A percentile compares a stretch with the other conserved stretches of the same genome.
These are phyloP conservation scores for Tiaroga cobitis DNA, from an alignment of 2,797 vertebrate species.

Conservation along the genomic window DNA sequence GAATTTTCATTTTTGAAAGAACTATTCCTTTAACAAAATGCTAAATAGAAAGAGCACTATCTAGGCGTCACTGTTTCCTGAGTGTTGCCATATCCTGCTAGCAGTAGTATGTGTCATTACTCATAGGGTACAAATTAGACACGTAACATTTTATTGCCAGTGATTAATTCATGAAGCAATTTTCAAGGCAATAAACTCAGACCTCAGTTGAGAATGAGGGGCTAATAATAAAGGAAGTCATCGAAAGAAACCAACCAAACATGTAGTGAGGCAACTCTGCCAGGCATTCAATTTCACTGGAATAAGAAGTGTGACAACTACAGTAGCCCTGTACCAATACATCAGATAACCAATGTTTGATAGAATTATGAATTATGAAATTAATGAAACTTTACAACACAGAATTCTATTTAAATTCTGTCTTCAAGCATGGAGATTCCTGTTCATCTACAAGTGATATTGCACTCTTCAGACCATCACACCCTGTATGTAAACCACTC, in stretches of 20 bases:
- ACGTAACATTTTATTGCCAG: slow-evolving; percentile 63
- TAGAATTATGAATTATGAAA: neutral
- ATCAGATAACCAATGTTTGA: neutral
- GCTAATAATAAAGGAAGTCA: slow-evolving; percentile 55
- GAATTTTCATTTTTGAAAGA: neutral
- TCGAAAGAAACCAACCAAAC: slow-evolving; percentile 22
- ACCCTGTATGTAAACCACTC: slow-evolving; percentile 31
- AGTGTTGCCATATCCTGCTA: neutral
- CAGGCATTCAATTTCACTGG: neutral
- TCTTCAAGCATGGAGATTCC: slow-evolving; percentile 15
- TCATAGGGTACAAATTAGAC: slow-evolving; percentile 62
- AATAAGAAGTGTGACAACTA: neutral
- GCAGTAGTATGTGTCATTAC: slow-evolving; percentile 50
- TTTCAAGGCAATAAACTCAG: slow-evolving; percentile 55
- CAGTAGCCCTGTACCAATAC: neutral
- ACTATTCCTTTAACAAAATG: neutral
- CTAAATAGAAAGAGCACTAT: neutral
- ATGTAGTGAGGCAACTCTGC: neutral
- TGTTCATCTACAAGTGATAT: slow-evolving; percentile 66
- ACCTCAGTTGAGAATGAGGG: slow-evolving; percentile 51
- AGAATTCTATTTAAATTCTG: neutral
- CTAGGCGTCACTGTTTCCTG: neutral
- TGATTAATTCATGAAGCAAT: slow-evolving; percentile 68
- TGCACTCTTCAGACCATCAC: slow-evolving; percentile 29
- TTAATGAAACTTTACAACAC: slow-evolving; percentile 14